Evolutionary conservation across 2,797 vertebrate species (phyloP).

Genomic region (Strix occidentalis): DNA sequence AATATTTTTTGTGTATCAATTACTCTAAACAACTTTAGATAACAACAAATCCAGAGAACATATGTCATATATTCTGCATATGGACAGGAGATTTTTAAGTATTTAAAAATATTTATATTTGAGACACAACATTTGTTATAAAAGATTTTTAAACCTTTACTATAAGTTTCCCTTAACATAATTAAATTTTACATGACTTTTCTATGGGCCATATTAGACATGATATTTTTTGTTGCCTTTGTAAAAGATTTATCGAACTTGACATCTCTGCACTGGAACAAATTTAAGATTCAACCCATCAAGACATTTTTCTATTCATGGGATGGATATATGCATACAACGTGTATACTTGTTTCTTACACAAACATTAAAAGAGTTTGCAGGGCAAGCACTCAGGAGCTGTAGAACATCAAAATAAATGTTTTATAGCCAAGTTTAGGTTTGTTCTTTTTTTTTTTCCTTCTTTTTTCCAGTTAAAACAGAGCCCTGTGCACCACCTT

Average conservation of each 20-base stretch:
- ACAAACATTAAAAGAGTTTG: neutral
- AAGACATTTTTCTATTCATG: neutral
- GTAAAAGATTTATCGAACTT: neutral
- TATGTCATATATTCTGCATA: neutral
- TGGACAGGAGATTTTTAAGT: neutral
- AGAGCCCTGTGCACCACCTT: neutral
- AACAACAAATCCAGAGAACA: neutral
- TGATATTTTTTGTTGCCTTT: accelerated
- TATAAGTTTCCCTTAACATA: neutral
- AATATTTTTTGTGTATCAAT: neutral
- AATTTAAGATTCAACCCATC: neutral
- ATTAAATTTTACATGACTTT: neutral
- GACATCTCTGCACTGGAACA: neutral
- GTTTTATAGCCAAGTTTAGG: neutral
- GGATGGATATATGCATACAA: too few species aligned
- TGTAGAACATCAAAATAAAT: neutral
- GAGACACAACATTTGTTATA: neutral
- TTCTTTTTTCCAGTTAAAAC: neutral
- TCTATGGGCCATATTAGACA: neutral
- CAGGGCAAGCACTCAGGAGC: neutral
- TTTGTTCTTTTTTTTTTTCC: neutral
- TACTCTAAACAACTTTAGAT: neutral
- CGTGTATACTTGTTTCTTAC: neutral
- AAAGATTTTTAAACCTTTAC: neutral
- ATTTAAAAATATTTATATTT: neutral